phyloP scores from a whole-genome alignment of 2,888 invertebrate species.

The Neoscelio sp. region DNA sequence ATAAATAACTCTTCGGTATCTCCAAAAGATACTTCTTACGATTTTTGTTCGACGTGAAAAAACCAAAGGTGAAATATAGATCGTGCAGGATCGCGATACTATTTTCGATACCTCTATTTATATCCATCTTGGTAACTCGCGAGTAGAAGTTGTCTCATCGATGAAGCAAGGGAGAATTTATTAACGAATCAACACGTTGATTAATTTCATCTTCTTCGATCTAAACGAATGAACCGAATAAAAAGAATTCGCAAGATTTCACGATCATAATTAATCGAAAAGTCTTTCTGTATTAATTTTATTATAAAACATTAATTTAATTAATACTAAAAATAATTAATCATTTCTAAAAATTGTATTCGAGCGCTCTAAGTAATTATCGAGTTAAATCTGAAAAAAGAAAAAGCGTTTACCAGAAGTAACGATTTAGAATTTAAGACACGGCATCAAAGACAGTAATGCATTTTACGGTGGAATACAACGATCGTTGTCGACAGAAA shows the following conservation, averaged over 20 bases:
- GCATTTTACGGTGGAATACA: slow-evolving; percentile 66
- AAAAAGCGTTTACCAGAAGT: slow-evolving; percentile 38
- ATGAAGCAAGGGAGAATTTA: slow-evolving; percentile 16
- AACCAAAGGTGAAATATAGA: slow-evolving; percentile 34
- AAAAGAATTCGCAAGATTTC: too few relatives aligned
- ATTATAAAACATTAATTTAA: too few relatives aligned
- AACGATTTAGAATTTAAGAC: slow-evolving; percentile 64
- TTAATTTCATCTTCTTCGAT: background rate
- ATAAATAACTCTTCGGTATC: slow-evolving; percentile 22
- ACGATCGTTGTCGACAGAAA: slow-evolving; percentile 73
- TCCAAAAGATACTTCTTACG: slow-evolving; percentile 18
- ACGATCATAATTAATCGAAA: too few relatives aligned
- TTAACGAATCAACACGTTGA: slow-evolving; percentile 9
- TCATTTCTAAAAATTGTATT: background rate
- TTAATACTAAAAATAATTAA: too few relatives aligned
- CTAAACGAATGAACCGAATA: background rate
- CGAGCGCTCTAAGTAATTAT: slow-evolving; percentile 24
- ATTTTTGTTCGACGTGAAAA: slow-evolving; percentile 23
- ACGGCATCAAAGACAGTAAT: slow-evolving; percentile 68
- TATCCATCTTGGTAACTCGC: slow-evolving; percentile 22
- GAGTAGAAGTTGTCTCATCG: slow-evolving; percentile 30
- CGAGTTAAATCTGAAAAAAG: slow-evolving; percentile 26
- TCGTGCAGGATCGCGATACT: slow-evolving; percentile 37
- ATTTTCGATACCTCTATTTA: slow-evolving; percentile 56
- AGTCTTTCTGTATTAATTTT: too few relatives aligned